These are phyloP conservation scores for Idaea aversata DNA, from an alignment of 2,888 invertebrate species.

Conservation along the genomic window DNA sequence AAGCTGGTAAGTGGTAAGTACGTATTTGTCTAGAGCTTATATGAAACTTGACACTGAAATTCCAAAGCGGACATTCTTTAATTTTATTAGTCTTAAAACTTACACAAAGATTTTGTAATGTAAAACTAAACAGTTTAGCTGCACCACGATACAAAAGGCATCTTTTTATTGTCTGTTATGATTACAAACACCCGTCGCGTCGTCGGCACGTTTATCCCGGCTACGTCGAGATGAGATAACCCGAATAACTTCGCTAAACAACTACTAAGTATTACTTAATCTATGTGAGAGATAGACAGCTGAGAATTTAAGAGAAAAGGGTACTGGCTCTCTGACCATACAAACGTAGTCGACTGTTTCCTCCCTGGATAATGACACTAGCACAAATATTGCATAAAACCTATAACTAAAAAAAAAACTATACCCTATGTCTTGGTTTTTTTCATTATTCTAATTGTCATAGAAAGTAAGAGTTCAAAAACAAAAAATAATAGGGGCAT, in stretches of 20 bases:
- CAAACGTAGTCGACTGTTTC: too few species aligned
- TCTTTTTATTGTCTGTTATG: constrained; percentile 1
- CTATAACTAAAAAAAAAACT: too few species aligned
- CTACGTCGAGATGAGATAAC: constrained; percentile 49
- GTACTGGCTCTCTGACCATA: too few species aligned
- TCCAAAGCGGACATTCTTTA: background rate
- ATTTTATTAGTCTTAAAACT: background rate
- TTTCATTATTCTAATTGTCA: too few species aligned
- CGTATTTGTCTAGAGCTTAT: background rate
- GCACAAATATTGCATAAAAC: too few species aligned
- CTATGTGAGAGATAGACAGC: background rate
- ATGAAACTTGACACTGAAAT: background rate
- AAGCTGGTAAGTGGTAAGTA: background rate
- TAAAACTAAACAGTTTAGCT: background rate
- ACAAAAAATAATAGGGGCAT: too few species aligned
- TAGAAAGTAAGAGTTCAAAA: too few species aligned
- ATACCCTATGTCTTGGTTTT: too few species aligned
- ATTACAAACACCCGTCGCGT: constrained; percentile 6
- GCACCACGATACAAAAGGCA: background rate
- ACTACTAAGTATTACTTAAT: background rate
- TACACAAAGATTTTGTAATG: background rate
- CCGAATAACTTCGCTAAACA: constrained; percentile 46
- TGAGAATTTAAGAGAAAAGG: background rate
- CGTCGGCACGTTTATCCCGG: constrained; percentile 35
- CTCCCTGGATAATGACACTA: too few species aligned